Conservation (phyloP, 2,888 invertebrate species). For the Lepidonotus clava region DNA sequence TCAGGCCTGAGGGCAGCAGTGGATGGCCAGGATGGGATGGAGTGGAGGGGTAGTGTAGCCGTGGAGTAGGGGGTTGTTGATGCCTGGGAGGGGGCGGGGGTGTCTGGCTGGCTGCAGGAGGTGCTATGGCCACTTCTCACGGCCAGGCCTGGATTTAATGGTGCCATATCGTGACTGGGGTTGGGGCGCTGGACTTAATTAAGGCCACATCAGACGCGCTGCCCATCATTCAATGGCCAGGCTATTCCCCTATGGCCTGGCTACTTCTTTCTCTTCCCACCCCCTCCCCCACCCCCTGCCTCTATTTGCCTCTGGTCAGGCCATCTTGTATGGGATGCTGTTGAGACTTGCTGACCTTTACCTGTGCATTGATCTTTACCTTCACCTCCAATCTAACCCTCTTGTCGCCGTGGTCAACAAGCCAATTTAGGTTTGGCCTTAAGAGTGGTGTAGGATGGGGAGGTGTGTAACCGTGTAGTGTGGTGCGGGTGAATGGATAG, state of each 20-base stretch:
- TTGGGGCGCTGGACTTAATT: slow-evolving; percentile 2
- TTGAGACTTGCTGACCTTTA: slow-evolving; percentile 26
- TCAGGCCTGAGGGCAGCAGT: slow-evolving; percentile 26
- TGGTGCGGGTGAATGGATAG: no score
- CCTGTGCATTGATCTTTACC: neutral
- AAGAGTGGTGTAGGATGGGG: no score
- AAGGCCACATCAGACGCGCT: slow-evolving; percentile 17
- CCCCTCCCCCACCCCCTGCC: slow-evolving; percentile 8
- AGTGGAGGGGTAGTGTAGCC: neutral
- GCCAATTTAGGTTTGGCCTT: no score
- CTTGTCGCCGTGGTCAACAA: neutral
- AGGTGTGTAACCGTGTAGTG: no score
- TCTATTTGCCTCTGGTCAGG: neutral
- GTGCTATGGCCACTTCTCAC: neutral
- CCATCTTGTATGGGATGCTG: neutral
- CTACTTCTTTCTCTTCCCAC: no score
- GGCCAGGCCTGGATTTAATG: neutral
- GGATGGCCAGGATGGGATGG: no score
- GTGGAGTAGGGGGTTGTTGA: neutral
- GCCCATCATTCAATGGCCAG: neutral
- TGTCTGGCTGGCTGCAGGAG: slow-evolving; percentile 18
- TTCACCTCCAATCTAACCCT: no score
- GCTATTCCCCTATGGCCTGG: no score
- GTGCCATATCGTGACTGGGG: slow-evolving; percentile 29
- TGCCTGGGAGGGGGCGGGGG: neutral